Conservation (phyloP, 2,888 invertebrate genomes). For the Altica lythri region DNA sequence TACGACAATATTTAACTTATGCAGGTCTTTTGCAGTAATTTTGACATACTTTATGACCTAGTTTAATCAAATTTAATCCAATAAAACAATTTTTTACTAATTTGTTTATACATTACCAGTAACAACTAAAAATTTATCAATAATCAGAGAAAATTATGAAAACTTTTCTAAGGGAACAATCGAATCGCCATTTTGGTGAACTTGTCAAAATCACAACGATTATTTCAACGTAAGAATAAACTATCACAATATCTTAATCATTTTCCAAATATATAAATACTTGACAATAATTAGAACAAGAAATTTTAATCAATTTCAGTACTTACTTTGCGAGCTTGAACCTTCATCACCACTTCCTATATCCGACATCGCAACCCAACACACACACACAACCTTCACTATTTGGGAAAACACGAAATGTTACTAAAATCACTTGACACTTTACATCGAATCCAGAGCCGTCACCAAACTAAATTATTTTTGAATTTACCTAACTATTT, state of each 20-base stretch:
- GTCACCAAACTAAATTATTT: constrained; percentile 9
- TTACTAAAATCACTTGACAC: constrained; percentile 41
- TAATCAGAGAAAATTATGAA: constrained; percentile 24
- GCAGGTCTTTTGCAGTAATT: constrained; percentile 45
- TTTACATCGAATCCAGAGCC: constrained; percentile 31
- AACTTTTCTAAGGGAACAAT: constrained; percentile 34
- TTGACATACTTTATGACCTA: constrained; percentile 37
- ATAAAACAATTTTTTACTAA: background rate
- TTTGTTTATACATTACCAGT: background rate
- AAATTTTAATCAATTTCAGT: constrained; percentile 44
- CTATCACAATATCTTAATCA: background rate
- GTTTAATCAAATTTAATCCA: constrained; percentile 19
- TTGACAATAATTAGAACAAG: constrained; percentile 19
- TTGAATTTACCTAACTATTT: background rate
- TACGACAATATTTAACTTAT: constrained; percentile 54
- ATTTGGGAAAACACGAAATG: constrained; percentile 50
- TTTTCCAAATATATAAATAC: constrained; percentile 3
- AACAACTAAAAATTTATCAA: too few relatives aligned
- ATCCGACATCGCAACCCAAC: constrained; percentile 70
- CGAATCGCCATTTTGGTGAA: constrained; percentile 51
- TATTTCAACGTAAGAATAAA: constrained; percentile 21
- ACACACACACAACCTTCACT: constrained; percentile 55
- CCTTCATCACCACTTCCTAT: constrained; percentile 81
- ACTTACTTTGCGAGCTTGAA: constrained; percentile 79
- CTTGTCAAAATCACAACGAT: constrained; percentile 45